phyloP scores from a whole-genome alignment of 2,888 invertebrate genomes.

The Helicoverpa assulta region DNA sequence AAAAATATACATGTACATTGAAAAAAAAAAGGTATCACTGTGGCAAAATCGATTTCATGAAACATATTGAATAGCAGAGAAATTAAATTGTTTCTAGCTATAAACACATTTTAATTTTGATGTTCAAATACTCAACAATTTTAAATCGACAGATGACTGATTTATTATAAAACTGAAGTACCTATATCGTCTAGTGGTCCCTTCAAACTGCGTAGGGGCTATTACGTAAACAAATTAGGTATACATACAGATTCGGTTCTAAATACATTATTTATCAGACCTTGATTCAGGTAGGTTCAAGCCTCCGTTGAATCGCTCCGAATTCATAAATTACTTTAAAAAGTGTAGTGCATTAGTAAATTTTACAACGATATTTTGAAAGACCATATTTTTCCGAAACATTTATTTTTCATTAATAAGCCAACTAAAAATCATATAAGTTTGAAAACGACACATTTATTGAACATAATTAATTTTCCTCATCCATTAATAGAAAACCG shows the following conservation, averaged over 20 bases:
- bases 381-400: too few relatives aligned
- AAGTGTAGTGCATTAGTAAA: background rate
- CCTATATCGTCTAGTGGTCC: constrained; percentile 7
- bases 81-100: too few relatives aligned
- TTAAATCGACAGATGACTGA: constrained; percentile 5
- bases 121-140: too few relatives aligned
- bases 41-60: too few relatives aligned
- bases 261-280: constrained; percentile 46
- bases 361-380: too few relatives aligned
- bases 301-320: background rate
- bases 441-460: constrained; percentile 24
- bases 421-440: background rate
- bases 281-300: constrained; percentile 14
- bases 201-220: constrained; percentile 29
- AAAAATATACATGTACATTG: too few relatives aligned
- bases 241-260: constrained; percentile 40
- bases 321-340: background rate
- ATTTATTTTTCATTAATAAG: background rate
- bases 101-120: too few relatives aligned
- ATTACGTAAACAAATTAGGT: constrained; percentile 47
- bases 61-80: too few relatives aligned
- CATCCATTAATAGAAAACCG: constrained; percentile 36
- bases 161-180: too few relatives aligned
- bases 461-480: constrained; percentile 19
- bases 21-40: too few relatives aligned